Evolutionary conservation across 2,888 invertebrate genomes (phyloP), one percentile per base, ranked within the genome.

Genomic region (Catocala sponsa): DNA sequence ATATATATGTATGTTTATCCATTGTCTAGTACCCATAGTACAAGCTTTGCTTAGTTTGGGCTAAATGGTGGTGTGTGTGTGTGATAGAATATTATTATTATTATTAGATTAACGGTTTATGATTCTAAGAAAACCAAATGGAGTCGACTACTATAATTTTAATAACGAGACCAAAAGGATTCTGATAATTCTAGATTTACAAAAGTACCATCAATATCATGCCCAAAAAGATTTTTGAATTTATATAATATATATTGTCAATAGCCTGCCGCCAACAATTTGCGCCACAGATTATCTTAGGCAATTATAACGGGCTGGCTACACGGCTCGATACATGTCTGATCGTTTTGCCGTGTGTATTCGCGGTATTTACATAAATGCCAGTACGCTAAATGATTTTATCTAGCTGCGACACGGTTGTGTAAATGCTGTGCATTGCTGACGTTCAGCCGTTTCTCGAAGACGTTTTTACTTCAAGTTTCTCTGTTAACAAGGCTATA

Each of bases 341-440:
- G 63, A 69, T 71, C 69, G 33, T 68, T 70, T 59, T 57, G 47
- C 55, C 51, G 55, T 59, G 61, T 65, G 50, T 65, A 67, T 65
- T 63, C 50, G 54, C 53, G 66, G 59, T 66, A 78, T 73, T 73
- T 64, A 78, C 68, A 73, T 73, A 73, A 78, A 75, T 68, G 70
- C 64, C 69, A 78, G 61, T 70, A 59, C 63, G 63, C 60, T 70
- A 72, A 74, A 75, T 71, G 70, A 78, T 73, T 71, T 66, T 78
- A 78, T 78, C 76, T 70, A 51, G 52, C 48, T 15, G 58, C 57
- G 65, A 74, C 68, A 70, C 66, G 65, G 64, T 66, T 76, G 55
- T 74, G 56, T 68, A 66, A 75, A 76, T 65, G 60, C 53, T 76
- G 66, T 53, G 55, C 61, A 68, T 68, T 65, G 63, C 65, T 68